phyloP scores from a whole-genome alignment of 1,140 invertebrate genomes.

The Lycorma delicatula region DNA sequence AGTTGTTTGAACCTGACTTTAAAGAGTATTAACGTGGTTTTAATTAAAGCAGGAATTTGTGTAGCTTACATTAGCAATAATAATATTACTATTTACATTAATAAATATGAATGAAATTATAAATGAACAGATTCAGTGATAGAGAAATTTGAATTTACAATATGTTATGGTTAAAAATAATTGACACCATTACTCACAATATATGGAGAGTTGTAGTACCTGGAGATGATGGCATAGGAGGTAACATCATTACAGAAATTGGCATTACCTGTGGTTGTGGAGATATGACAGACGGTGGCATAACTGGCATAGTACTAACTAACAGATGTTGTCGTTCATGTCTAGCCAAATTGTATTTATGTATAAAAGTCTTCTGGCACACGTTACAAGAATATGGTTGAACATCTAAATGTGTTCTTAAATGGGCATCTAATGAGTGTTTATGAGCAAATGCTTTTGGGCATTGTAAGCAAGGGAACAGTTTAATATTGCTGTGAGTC shows the following conservation, averaged over 20 bases:
- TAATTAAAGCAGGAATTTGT: no score
- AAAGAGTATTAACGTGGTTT: no score
- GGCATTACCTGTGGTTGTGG: not conserved
- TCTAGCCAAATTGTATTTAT: conserved; percentile 36
- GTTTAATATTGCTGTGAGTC: conserved; percentile 45
- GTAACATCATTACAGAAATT: not conserved
- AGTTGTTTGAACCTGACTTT: no score
- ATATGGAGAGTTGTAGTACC: no score
- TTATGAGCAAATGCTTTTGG: conserved; percentile 51
- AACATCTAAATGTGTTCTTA: conserved; percentile 44
- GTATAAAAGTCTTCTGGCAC: conserved; percentile 43
- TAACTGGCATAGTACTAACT: not conserved
- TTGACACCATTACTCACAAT: no score
- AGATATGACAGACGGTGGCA: not conserved
- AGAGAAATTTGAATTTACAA: no score
- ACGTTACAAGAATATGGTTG: conserved; percentile 44
- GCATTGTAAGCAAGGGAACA: conserved; percentile 46
- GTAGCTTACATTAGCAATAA: no score
- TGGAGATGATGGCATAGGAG: no score
- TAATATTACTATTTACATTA: no score
- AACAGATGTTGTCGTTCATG: conserved; percentile 23
- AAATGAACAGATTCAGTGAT: no score
- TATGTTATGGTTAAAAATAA: no score
- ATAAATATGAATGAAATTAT: no score
- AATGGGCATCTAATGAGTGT: conserved; percentile 46